Evolutionary conservation across 2,888 invertebrate genomes (phyloP).

Genomic region (Smittia sp.): DNA sequence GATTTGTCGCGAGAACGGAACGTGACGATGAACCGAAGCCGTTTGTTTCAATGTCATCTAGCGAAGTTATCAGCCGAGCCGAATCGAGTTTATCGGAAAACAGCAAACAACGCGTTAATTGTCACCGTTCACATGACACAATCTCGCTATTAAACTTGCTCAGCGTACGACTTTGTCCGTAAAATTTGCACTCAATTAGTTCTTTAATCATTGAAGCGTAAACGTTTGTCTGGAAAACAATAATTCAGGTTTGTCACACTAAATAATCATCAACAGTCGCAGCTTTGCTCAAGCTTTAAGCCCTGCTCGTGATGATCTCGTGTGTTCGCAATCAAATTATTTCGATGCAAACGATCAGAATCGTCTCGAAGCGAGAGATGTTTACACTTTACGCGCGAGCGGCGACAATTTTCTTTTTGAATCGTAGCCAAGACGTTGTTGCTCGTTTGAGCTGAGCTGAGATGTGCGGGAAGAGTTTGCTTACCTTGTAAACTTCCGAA

Average conservation of each 20-base stretch:
- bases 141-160: too few relatives aligned
- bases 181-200: background rate
- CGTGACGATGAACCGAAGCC: too few relatives aligned
- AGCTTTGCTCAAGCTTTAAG: too few relatives aligned
- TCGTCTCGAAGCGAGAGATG: background rate
- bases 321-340: background rate
- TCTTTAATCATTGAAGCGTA: background rate
- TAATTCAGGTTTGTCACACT: too few relatives aligned
- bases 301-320: background rate
- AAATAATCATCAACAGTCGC: too few relatives aligned
- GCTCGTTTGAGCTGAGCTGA: background rate
- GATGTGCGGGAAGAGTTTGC: slow-evolving; percentile 45
- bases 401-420: slow-evolving; percentile 35
- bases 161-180: too few relatives aligned
- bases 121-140: background rate
- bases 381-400: background rate
- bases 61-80: too few relatives aligned
- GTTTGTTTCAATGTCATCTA: too few relatives aligned
- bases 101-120: background rate
- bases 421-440: slow-evolving; percentile 16
- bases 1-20: background rate
- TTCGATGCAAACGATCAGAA: slow-evolving; percentile 7
- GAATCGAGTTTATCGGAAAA: too few relatives aligned
- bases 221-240: too few relatives aligned
- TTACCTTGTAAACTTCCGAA: slow-evolving; percentile 96